These are phyloP conservation scores for Dolichallabes microphthalmus DNA, from an alignment of 2,113 vertebrate species.

Conservation along the genomic window DNA sequence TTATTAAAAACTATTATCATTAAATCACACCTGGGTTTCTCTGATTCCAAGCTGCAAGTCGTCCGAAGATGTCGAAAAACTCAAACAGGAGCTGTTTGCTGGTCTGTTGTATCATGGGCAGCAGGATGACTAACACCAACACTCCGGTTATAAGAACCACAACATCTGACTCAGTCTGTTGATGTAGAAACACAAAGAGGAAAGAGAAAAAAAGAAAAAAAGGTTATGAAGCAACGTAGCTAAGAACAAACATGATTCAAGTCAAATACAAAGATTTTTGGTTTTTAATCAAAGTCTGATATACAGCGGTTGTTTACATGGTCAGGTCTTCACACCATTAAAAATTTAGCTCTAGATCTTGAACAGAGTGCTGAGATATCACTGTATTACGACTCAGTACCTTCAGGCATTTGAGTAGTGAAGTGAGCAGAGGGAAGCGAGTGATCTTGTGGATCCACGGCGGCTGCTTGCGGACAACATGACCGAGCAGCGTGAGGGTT, in stretches of 20 bases:
- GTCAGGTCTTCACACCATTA: neutral
- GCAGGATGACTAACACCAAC: slow-evolving; percentile 89
- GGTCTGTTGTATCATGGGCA: slow-evolving; percentile 96
- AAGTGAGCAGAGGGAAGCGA: slow-evolving; percentile 81
- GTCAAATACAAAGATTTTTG: neutral
- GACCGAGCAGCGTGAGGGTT: slow-evolving; percentile 84
- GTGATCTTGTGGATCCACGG: slow-evolving; percentile 95
- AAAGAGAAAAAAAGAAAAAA: neutral
- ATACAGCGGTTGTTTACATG: neutral
- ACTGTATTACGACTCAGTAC: slow-evolving; percentile 62
- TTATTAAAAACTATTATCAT: neutral
- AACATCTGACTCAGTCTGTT: slow-evolving; percentile 87
- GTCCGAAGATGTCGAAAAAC: slow-evolving; percentile 95
- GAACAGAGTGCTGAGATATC: neutral
- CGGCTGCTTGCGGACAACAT: slow-evolving; percentile 87
- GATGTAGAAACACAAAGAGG: slow-evolving; percentile 1
- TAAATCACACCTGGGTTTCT: slow-evolving; percentile 80
- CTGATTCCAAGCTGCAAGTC: slow-evolving; percentile 89
- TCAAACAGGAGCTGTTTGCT: slow-evolving; percentile 92
- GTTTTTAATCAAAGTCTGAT: neutral
- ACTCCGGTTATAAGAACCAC: slow-evolving; percentile 89
- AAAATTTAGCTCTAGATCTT: neutral
- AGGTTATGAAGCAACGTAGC: neutral
- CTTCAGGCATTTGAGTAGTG: slow-evolving; percentile 95
- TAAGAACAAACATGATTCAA: neutral